Base-by-base conservation (phyloP, 2,113 vertebrate species). In the Pachyramphus minor region DNA sequence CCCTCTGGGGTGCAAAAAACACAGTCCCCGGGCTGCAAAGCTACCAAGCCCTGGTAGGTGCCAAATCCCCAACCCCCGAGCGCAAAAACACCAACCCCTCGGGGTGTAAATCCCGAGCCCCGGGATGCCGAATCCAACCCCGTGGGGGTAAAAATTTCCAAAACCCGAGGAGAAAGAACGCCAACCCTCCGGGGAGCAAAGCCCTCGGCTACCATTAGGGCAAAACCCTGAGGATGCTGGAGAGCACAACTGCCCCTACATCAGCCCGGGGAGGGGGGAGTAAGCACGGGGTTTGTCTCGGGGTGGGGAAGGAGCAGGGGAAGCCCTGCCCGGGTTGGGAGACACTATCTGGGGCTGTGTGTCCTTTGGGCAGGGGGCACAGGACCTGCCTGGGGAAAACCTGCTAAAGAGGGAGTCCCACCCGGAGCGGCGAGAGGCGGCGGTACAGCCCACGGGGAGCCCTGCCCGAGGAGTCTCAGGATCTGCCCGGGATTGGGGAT, bases 141-240 rank as follows among this genome's bases (percentile, higher is more conserved):
- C n/a, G 12, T 12, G 7, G 39, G 14, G 33, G 12, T 16, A 17
- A 35, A 30, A 66, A 41, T 6, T 1, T 3, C 27, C 66, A 20
- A 8, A 45, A 2, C 18, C 9, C 12, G 3, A 5, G 13, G 16
- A 4, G 6, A 4, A 30, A 86, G 80, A 37, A 8, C 11, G 2
- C 22, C 66, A n/a, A 3, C 1, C 19, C 21, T 47, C 55, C 20
- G 28, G 16, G 41, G 9, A n/a, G 11, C 19, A 37, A 56, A 79
- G 5, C 3, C 18, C 19, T 24, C 7, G 4, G 7, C 5, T 3
- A 7, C 9, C 2, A 17, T 24, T 0, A 5, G 19, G 9, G 42
- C 28, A 44, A 69, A 62, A 20, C 6, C 22, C 37, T 19, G 52
- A 12, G 3, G 35, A 45, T 42, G 62, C 35, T 30, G 63, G 2